Evolutionary conservation across 2,797 vertebrate species (phyloP).

Genomic region (Holocentrus rufus): DNA sequence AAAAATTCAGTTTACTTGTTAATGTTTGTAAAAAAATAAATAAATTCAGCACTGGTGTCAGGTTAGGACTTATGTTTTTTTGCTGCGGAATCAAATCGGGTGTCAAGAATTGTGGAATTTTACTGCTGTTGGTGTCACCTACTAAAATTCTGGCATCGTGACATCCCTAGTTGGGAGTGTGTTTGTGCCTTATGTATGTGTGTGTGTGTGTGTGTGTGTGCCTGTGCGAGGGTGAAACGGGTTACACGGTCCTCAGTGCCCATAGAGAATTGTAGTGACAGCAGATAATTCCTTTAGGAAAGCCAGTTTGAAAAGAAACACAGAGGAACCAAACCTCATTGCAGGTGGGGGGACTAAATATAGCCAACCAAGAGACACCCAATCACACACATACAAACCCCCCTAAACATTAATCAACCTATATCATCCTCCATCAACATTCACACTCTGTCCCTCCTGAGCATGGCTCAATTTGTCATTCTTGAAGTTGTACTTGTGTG

Average conservation of each 20-base stretch:
- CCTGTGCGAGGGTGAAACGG: conserved; percentile 27
- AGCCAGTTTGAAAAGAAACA: conserved; percentile 68
- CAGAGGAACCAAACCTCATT: conserved; percentile 60
- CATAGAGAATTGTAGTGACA: conserved; percentile 74
- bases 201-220: conserved; percentile 9
- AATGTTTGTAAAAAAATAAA: too few species aligned
- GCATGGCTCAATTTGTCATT: conserved; percentile 51
- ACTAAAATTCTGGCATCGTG: too few species aligned
- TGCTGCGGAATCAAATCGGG: too few species aligned
- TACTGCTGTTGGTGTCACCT: too few species aligned
- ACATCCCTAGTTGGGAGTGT: too few species aligned
- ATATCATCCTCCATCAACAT: conserved; percentile 40
- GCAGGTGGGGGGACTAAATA: conserved; percentile 62
- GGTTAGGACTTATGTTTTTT: too few species aligned
- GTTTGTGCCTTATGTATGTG: not conserved
- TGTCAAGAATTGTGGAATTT: too few species aligned
- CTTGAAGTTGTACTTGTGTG: conserved; percentile 24
- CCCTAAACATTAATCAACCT: conserved; percentile 17
- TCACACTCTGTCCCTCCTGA: conserved; percentile 52
- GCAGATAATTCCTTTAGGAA: conserved; percentile 75
- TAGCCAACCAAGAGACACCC: conserved; percentile 59
- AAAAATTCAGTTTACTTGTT: too few species aligned
- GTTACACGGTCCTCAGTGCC: conserved; percentile 65
- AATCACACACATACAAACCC: conserved; percentile 33
- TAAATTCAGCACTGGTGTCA: too few species aligned